A percentile compares a stretch with the other conserved stretches of the same genome.
Evolutionary conservation across 53 echinoderm and acorn worm genomes (phyloP).

Genomic region (Paracentrotus lividus): DNA sequence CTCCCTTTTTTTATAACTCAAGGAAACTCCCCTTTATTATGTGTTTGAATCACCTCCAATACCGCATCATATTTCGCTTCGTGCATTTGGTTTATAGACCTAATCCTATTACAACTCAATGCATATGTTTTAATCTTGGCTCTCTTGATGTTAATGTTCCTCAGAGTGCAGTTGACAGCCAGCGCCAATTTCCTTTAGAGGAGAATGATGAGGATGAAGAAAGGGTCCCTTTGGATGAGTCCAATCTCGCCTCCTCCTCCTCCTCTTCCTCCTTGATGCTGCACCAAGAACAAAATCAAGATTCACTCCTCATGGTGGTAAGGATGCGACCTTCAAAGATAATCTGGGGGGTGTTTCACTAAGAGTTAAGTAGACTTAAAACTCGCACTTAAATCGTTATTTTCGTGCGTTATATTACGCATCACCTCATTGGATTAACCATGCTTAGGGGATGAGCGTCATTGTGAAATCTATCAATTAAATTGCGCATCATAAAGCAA

Average conservation of each 20-base stretch:
- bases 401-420: no score
- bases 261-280: constrained; percentile 21
- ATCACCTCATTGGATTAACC: no score
- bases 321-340: not conserved
- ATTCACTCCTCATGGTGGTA: not conserved
- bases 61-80: not conserved
- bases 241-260: constrained; percentile 52
- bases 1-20: not conserved
- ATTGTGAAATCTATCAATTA: no score
- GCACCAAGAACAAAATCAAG: not conserved
- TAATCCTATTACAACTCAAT: no score
- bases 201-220: constrained; percentile 41
- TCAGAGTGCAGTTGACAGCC: constrained; percentile 45
- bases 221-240: constrained; percentile 24
- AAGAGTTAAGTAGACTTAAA: no score
- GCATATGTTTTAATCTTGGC: constrained; percentile 10
- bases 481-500: no score
- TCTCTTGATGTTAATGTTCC: not conserved
- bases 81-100: no score
- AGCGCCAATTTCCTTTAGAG: constrained; percentile 45
- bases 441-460: no score
- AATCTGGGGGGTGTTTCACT: no score
- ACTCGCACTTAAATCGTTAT: no score
- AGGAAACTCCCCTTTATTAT: constrained; percentile 27
- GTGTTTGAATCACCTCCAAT: constrained; percentile 3